Conservation (phyloP, 2,113 vertebrate species). For the Corythornis vintsioides region DNA sequence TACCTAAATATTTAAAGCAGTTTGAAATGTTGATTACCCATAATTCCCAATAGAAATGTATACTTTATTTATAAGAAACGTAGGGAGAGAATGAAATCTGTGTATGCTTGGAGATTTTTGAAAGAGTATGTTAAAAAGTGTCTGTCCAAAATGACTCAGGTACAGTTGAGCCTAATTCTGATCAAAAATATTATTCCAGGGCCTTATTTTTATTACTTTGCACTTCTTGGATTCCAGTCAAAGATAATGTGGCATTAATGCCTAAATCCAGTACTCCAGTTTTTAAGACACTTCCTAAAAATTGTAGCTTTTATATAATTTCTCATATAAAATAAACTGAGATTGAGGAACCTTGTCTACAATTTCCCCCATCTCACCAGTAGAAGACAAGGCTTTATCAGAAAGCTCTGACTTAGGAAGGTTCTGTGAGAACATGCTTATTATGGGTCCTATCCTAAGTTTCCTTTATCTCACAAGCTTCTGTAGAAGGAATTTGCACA, state of each 20-base stretch:
- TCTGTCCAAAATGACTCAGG: neutral
- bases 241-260: neutral
- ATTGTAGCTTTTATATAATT: neutral
- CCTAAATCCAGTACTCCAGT: neutral
- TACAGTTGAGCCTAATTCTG: neutral
- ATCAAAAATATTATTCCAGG: neutral
- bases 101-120: neutral
- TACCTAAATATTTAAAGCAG: slow-evolving; percentile 29
- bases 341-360: neutral
- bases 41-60: neutral
- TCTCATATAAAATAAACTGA: neutral
- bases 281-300: neutral
- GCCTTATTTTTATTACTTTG: neutral
- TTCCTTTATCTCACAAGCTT: neutral
- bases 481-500: neutral
- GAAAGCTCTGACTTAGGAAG: neutral
- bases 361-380: neutral
- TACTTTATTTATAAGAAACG: neutral
- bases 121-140: neutral
- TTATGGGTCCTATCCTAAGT: neutral
- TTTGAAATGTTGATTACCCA: slow-evolving; percentile 4
- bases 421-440: neutral
- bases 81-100: neutral
- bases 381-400: neutral
- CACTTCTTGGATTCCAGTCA: neutral